Base-by-base conservation (phyloP, 2,888 invertebrate species). In the Timandra comae region DNA sequence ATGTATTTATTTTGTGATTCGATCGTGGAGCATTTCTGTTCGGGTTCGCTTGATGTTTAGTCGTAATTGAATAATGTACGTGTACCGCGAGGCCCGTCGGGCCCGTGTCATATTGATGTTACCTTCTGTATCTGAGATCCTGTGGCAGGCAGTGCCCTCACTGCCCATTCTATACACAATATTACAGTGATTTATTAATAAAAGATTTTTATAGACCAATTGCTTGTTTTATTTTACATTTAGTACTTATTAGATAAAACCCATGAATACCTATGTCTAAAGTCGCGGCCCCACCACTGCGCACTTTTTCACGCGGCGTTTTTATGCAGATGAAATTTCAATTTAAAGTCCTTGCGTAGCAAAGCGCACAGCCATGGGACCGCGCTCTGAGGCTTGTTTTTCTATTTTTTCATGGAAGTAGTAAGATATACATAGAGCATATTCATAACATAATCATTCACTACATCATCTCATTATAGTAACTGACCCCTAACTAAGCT, bases 141-240 rank as follows among this genome's bases (percentile, higher is more conserved):
- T 16, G n/a, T 56, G 64, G 52, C 63, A 63, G 52, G 55, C 31
- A 38, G 33, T 6, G 42, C 52, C 53, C 41, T 33, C 56, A 39
- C 35, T 59, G 61, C 58, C 64, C 59, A 50, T 22, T 22, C 59
- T 49, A 48, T 57, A 67, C 70, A 74, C 65, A 64, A 65, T 69
- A 72, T 73, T 74, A 73, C 84, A 82, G 79, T 84, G 80, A 72
- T 79, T 82, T 61, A 42, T 28, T 74, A 79, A 74, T 75, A 75
- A 82, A 84, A 76, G 65, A 74, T 74, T 82, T 82, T 85, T 84
- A 81, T 80, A 82, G 80, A 79, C 79, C 71, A 69, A 54, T 33
- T 26, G 31, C 35, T 28, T 51, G 47, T 65, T 68, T 69, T 56
- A 60, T 63, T 65, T 50, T 13, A 29, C 9, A 24, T 34, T 10